Percentiles rank a stretch among this genome's conserved stretches.
These are phyloP conservation scores for Parasteatoda lunata DNA, from an alignment of 2,888 invertebrate genomes.

Conservation along the genomic window DNA sequence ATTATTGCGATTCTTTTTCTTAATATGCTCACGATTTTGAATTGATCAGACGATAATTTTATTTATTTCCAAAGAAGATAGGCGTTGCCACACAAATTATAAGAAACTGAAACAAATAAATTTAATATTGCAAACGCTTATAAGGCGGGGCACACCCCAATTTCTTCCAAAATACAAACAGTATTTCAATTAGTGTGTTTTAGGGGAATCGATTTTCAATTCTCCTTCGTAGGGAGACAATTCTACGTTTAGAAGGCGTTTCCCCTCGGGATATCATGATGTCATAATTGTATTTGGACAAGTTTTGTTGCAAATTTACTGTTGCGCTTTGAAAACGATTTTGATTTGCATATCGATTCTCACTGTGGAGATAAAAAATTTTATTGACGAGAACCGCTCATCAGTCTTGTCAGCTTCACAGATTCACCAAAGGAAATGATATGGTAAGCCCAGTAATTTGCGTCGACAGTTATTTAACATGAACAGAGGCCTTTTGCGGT, in stretches of 20 bases:
- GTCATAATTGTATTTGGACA: conserved; percentile 28
- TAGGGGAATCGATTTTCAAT: conserved; percentile 26
- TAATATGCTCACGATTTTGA: too few species aligned
- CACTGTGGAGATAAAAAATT: background rate
- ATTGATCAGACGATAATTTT: background rate
- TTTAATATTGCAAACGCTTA: conserved; percentile 1
- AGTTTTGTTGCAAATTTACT: conserved; percentile 24
- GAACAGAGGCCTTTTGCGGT: background rate
- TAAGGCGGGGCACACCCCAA: conserved; percentile 8
- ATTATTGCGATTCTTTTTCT: too few species aligned
- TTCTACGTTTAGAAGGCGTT: conserved; percentile 30
- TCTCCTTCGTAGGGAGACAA: background rate
- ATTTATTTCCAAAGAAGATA: background rate
- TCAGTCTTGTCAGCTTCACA: background rate
- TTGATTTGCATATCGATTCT: conserved; percentile 36
- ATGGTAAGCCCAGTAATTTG: background rate
- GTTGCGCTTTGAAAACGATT: background rate
- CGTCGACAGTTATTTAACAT: background rate
- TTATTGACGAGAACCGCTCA: background rate
- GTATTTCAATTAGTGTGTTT: conserved; percentile 45
- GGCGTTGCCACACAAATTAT: conserved; percentile 12
- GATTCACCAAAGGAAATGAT: background rate
- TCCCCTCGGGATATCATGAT: conserved; percentile 8
- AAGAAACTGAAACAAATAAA: conserved; percentile 24
- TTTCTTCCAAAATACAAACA: conserved; percentile 7